Base-by-base conservation (phyloP, 1,140 invertebrate genomes). In the Drosophila ogumai region DNA sequence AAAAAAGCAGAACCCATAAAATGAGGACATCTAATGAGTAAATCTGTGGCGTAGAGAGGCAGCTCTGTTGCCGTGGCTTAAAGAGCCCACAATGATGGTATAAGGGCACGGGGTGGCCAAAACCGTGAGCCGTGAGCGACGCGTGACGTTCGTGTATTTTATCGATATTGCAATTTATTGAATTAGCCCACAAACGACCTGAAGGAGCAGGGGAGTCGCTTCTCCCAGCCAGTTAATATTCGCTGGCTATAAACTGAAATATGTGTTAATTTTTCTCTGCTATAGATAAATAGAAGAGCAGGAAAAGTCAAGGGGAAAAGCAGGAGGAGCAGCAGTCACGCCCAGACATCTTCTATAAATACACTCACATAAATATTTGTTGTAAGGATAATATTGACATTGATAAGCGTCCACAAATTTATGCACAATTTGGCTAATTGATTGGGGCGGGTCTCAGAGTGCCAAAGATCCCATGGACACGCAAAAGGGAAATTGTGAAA, bases 151-250 rank as follows among this genome's bases (percentile, higher is more conserved):
- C 80, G 84, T 88, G 84, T 90, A 90, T 88, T 90, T 90, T 90
- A 90, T 90, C 85, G 85, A 90, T 90, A 90, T 90, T 90, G 85
- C 86, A 90, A 90, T 90, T 90, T 90, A 90, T 90, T 90, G 77
- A 81, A 88, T 90, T 78, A 84, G 80, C 59, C 67, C 64, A 41
- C 47, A 65, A 68, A 69, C 65, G 49, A 56, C 40, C 41, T n/a
- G n/a, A n/a, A n/a, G n/a, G n/a, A n/a, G n/a, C n/a, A 38, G 32
- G 15, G 40, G 19, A 34, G 19, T 12, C 17, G 5, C 0, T 2
- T 6, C 17, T 28, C 12, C 25, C 25, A 8, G 22, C 10, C 56
- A 56, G 85, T 82, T 82, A 80, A 88, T 90, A 81, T 90, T 81
- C 74, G 61, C 65, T 47, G 78, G 81, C 86, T 85, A 90, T 90